Evolutionary conservation across 2,113 vertebrate species (phyloP), one percentile per base, ranked within the genome.

Genomic region (Fulica atra): DNA sequence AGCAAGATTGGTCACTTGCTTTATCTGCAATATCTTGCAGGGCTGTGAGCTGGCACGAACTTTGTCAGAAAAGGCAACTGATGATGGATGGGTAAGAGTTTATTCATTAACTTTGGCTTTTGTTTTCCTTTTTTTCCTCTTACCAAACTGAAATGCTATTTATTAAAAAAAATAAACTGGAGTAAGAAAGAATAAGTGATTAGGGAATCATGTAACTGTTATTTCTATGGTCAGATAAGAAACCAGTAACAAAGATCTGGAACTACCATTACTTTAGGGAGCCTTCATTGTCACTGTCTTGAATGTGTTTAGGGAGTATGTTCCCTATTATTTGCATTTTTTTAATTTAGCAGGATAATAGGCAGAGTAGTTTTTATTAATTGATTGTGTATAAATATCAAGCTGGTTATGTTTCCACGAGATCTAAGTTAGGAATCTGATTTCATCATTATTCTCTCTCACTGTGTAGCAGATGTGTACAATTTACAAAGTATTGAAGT

Each of bases 21-120:
- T 85, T 91, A 31, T 85, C 15, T 50, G 50, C 91, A 31, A 79
- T 83, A 23, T 7, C 4, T 88, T 84, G 10, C 90, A 99, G 99
- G 98, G 98, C 85, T 97, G 98, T 2, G 99, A 99, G 60, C 98
- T 98, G 78, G 96, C 98, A 38, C 98, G 98, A 63, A 96, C 97
- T 92, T 97, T 99, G 88, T 98, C 98, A 80, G 99, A 99, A 88
- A 99, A 98, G 95, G 99, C 84, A 66, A 97, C 91, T 21, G 98
- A 98, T 21, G 94, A 98, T 13, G 98, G 98, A 86, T 98, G 98
- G 98, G 99, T 99, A 95, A 98, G 98, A 98, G 16, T 65, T 13
- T 84, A 48, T 88, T 90, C 28, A 28, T 81, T 53, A 36, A 25
- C 54, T 84, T 56, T 65, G 28, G 48, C 36, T 60, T 88, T 85